Evolutionary conservation across 2,888 invertebrate genomes (phyloP), one percentile per base, ranked within the genome.

Genomic region (Pristionchus maxplancki): DNA sequence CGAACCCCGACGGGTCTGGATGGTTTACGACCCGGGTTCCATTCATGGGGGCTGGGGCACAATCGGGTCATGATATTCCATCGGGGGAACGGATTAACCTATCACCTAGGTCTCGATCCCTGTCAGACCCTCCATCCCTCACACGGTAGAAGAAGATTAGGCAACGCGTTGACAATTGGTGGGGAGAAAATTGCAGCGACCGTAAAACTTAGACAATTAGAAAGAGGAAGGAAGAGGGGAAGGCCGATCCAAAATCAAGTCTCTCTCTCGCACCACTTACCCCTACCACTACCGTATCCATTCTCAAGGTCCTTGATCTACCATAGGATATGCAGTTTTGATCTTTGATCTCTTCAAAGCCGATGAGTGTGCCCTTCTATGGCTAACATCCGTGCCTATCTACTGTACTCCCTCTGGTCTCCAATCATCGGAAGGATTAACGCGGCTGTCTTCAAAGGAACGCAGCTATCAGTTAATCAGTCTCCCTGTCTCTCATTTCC

Each of bases 151-250:
- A 71, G 71, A 78, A 78, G 78, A 78, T 78, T 78, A 78, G 78
- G 78, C 78, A 78, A 78, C 78, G n/a, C 44, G 78, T 40, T 74
- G 40, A 74, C 31, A 78, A 78, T 40, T 40, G 44, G 78, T 20
- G 40, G 44, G 44, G 44, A 48, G 78, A 28, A 78, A 78, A 78
- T 78, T 78, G 78, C 40, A 48, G 31, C 28, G 78, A 78, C 78
- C 78, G n/a, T 78, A 78, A 78, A 78, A 78, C n/a, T 78, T 78
- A 40, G 78, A 78, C 78, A 78, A 78, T 78, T 78, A 78, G 78
- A 71, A 64, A 37, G 71, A 78, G 44, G 78, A 78, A 78, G 28
- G 44, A 28, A 44, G 78, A n/a, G n/a, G 28, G 78, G 78, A 44
- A 78, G 78, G 78, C 37, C 78, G 78, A 78, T 4, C 37, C 78